Evolutionary conservation across 2,113 vertebrate genomes (phyloP).

Genomic region (Oryzias celebensis): DNA sequence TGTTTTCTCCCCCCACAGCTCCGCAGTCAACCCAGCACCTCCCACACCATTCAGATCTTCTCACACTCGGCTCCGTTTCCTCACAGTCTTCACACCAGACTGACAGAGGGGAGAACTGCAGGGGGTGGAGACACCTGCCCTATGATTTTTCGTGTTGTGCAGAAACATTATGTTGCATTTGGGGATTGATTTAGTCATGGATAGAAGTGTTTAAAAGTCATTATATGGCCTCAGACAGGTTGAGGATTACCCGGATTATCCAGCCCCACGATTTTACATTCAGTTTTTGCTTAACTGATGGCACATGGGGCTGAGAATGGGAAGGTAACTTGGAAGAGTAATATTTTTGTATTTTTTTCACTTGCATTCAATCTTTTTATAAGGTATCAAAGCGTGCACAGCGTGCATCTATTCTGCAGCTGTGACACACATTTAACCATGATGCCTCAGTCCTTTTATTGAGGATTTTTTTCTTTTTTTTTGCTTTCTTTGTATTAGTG

Average conservation of each 20-base stretch:
- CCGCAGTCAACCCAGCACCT: constrained; percentile 65
- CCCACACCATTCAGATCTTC: constrained; percentile 72
- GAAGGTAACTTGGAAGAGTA: background rate
- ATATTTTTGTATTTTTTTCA: background rate
- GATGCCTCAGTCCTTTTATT: background rate
- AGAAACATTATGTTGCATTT: constrained; percentile 25
- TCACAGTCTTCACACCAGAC: constrained; percentile 50
- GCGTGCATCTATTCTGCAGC: background rate
- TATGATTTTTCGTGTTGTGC: constrained; percentile 20
- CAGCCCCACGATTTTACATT: background rate
- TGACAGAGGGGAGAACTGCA: constrained; percentile 28
- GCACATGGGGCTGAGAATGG: constrained; percentile 3
- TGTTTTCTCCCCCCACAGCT: constrained; percentile 63
- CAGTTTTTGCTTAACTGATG: background rate
- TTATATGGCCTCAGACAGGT: background rate
- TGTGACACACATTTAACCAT: background rate
- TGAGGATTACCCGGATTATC: background rate
- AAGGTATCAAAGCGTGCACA: no score
- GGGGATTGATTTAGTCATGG: constrained; percentile 15
- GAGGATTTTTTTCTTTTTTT: background rate
- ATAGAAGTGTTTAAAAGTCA: background rate
- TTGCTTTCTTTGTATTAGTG: background rate
- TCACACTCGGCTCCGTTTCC: constrained; percentile 50
- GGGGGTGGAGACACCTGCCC: constrained; percentile 43
- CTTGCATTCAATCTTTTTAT: no score